These are phyloP conservation scores for Lutraria rhynchaena DNA, from an alignment of 1,140 invertebrate genomes.

Conservation along the genomic window DNA sequence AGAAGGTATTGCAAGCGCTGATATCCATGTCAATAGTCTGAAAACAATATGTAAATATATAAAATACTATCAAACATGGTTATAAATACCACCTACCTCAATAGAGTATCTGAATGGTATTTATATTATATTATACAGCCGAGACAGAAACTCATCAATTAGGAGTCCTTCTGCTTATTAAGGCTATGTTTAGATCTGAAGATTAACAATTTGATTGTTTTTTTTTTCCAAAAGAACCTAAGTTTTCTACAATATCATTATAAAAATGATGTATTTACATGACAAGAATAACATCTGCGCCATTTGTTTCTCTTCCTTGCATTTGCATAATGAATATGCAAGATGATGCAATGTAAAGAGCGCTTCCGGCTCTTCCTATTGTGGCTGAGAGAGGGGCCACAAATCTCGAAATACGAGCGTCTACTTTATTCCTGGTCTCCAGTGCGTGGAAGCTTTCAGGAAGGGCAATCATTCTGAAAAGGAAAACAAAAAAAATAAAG, in stretches of 20 bases:
- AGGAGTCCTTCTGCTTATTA: too few relatives aligned
- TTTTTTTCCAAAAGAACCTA: too few relatives aligned
- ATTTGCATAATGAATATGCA: constrained; percentile 69
- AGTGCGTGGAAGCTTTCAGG: constrained; percentile 61
- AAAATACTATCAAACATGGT: too few relatives aligned
- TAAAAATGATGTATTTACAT: constrained; percentile 57
- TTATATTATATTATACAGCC: too few relatives aligned
- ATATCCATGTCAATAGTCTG: constrained; percentile 72
- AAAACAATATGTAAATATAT: background rate
- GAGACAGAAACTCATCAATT: too few relatives aligned
- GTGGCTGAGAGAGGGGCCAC: constrained; percentile 66
- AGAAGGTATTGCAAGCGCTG: constrained; percentile 73
- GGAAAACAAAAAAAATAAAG: too few relatives aligned
- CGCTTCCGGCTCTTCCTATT: constrained; percentile 63
- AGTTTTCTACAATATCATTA: too few relatives aligned
- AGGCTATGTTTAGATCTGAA: too few relatives aligned
- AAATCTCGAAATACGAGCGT: constrained; percentile 65
- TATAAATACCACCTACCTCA: too few relatives aligned
- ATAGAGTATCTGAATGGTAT: too few relatives aligned
- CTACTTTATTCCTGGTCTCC: constrained; percentile 62
- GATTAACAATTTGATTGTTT: too few relatives aligned
- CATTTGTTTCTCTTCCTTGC: constrained; percentile 51
- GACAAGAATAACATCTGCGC: constrained; percentile 63
- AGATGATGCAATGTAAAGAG: constrained; percentile 61
- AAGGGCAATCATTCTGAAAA: constrained; percentile 66